Evolutionary conservation across 2,113 vertebrate species (phyloP).

Genomic region (Hippocampus barbouri): DNA sequence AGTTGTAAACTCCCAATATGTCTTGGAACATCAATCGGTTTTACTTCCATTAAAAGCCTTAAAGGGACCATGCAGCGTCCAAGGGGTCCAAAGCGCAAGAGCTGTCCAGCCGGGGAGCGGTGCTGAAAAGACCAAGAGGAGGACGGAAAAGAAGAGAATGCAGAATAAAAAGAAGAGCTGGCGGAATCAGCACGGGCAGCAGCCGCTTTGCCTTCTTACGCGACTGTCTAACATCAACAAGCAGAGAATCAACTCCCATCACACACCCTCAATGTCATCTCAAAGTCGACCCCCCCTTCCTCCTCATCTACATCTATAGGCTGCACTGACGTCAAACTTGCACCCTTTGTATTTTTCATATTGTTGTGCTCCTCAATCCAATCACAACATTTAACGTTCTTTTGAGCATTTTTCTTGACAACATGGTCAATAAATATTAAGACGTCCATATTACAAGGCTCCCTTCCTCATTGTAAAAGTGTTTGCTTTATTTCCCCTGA

Average conservation of each 20-base stretch:
- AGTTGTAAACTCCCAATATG: constrained; percentile 74
- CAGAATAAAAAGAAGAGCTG: constrained; percentile 49
- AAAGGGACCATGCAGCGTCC: constrained; percentile 57
- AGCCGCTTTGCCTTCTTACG: constrained; percentile 66
- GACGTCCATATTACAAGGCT: neutral
- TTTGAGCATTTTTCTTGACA: neutral
- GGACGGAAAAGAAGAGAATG: constrained; percentile 44
- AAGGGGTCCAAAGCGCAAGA: constrained; percentile 59
- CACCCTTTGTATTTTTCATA: constrained; percentile 35
- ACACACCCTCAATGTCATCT: constrained; percentile 82
- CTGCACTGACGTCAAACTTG: constrained; percentile 51
- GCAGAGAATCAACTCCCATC: constrained; percentile 73
- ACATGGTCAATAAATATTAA: neutral
- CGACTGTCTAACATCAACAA: constrained; percentile 77
- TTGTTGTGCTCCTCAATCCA: constrained; percentile 5
- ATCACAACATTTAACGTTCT: neutral
- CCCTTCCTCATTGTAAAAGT: neutral
- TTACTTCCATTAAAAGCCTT: constrained; percentile 74
- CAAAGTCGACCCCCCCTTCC: constrained; percentile 73
- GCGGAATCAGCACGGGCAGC: constrained; percentile 68
- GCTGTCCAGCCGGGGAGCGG: constrained; percentile 69
- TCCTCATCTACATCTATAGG: constrained; percentile 42
- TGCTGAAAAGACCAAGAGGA: constrained; percentile 66
- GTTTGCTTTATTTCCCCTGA: neutral
- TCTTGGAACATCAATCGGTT: constrained; percentile 66